Evolutionary conservation across 2,888 invertebrate species (phyloP), one percentile per base, ranked within the genome.

Genomic region (Bedellia somnulentella): DNA sequence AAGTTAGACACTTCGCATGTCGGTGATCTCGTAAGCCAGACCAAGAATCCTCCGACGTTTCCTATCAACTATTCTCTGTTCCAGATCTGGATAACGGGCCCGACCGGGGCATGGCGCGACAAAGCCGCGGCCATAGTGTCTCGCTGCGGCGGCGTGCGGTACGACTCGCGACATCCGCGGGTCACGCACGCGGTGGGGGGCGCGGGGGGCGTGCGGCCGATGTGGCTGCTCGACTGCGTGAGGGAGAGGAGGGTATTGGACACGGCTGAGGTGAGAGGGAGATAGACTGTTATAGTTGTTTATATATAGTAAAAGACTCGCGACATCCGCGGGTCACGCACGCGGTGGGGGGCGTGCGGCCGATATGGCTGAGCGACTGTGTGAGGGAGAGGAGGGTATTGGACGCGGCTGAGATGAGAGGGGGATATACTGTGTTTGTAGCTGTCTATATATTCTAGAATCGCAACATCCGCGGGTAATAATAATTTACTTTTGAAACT

Each of bases 71-170:
- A n/a, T n/a, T n/a, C n/a, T n/a, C n/a, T 10, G 15, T 5, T 9
- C 1, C 36, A 73, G 73, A 63, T 71, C 11, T 71, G 68, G 67
- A 52, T 75, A 33, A 46, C 49, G 1, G 68, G 68, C 0, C 35
- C 68, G 3, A 57, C 63, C 29, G 62, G 68, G n/a, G 11, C 42
- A 2, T 35, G 43, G n/a, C 60, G 66, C 18, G 76, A 73, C 34
- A 66, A 71, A 2, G 61, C 63, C 1, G 40, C 52, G 1, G 60
- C 62, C 0, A 46, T 56, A 34, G 52, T 68, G 6, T 62, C 66
- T 1, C 79, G 83, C 4, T 86, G 88, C 30, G 92, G 93, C n/a
- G 94, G 90, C 15, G 88, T 88, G 11, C 80, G 93, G 31, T 83
- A 87, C 47, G 87, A 87, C 50, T 80, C 82, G 30, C 78, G 92